Percentiles rank a stretch among this genome's conserved stretches.
phyloP scores from a whole-genome alignment of 2,797 vertebrate species.

The Chelonia mydas region DNA sequence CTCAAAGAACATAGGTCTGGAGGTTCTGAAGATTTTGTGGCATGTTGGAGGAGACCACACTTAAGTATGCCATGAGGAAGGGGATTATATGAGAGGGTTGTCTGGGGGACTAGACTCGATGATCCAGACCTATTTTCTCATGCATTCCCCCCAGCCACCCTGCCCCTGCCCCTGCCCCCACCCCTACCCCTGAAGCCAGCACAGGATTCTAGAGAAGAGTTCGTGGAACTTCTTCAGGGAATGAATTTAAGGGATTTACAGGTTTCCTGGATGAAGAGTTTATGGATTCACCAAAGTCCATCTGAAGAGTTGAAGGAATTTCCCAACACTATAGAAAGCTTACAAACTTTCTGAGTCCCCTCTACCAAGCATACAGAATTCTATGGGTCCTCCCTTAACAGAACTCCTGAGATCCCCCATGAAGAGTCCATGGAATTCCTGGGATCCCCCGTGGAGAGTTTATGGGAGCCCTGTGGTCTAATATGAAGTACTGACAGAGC shows the following conservation, averaged over 20 bases:
- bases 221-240: not conserved
- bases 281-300: not conserved
- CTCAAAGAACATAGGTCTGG: not conserved
- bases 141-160: not conserved
- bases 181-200: not conserved
- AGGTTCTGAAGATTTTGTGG: not conserved
- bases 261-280: accelerated
- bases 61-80: not conserved
- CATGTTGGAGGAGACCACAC: not conserved
- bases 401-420: accelerated
- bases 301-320: not conserved
- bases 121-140: not conserved
- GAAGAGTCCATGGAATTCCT: not conserved
- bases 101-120: not conserved
- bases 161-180: too few relatives aligned
- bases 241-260: not conserved
- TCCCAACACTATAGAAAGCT: not conserved
- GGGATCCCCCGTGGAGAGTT: accelerated
- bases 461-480: not conserved
- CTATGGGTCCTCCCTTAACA: not conserved
- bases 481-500: not conserved
- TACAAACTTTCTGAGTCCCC: not conserved
- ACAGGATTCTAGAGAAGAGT: not conserved
- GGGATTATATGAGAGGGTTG: not conserved
- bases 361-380: not conserved